Percentiles rank a stretch among this genome's conserved stretches.
Evolutionary conservation across 2,888 invertebrate species (phyloP).

Genomic region (Seira sanloemensis): DNA sequence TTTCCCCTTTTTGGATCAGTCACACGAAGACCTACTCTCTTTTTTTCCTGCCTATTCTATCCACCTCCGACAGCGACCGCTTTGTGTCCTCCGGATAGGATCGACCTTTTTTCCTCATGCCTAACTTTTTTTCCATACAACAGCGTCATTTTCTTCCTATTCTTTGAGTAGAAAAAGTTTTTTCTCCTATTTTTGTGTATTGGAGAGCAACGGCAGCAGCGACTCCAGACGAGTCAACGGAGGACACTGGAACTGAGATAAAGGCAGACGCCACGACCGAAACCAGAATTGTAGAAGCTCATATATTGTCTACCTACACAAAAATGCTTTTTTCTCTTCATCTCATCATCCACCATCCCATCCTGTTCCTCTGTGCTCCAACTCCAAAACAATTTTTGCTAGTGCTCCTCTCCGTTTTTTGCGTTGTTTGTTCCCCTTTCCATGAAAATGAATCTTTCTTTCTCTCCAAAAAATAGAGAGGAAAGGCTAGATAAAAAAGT

Average conservation of each 20-base stretch:
- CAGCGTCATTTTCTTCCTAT: not conserved
- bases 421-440: conserved; percentile 16
- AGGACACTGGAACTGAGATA: conserved; percentile 46
- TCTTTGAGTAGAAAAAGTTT: not conserved
- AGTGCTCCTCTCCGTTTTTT: not conserved
- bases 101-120: not conserved
- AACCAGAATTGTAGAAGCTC: not conserved
- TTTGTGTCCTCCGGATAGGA: conserved; percentile 7
- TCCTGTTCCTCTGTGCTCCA: not conserved
- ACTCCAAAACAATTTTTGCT: conserved; percentile 14
- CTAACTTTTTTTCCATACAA: not conserved
- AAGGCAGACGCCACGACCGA: conserved; percentile 42
- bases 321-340: not conserved
- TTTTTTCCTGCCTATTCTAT: not conserved
- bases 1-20: too few species aligned
- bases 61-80: conserved; percentile 1
- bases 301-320: not conserved
- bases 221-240: conserved; percentile 42
- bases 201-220: not conserved
- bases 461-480: conserved; percentile 8
- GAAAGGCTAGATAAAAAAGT: conserved; percentile 37
- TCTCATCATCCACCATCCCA: conserved; percentile 20
- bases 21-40: not conserved
- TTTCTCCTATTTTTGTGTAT: not conserved
- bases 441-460: conserved; percentile 19